A percentile compares a stretch with the other conserved stretches of the same genome.
phyloP scores from a whole-genome alignment of 2,888 invertebrate genomes.

The Gortyna flavago region DNA sequence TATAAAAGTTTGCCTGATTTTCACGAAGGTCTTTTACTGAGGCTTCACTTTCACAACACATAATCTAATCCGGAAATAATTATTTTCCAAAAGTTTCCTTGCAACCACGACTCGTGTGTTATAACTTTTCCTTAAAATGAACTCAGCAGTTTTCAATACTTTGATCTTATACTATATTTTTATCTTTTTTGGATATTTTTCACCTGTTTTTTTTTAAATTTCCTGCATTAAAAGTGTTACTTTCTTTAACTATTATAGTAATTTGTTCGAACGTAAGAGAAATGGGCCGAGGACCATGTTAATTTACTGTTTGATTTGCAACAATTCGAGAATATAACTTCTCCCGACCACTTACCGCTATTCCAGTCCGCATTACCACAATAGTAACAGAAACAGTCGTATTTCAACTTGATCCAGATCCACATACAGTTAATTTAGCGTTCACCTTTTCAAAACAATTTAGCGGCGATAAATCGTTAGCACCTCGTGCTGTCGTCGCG shows the following conservation, averaged over 20 bases:
- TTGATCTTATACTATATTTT: neutral
- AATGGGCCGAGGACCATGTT: neutral
- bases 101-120: neutral
- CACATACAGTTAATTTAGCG: conserved; percentile 70
- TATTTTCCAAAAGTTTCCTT: neutral
- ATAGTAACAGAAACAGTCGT: conserved; percentile 57
- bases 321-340: conserved; percentile 16
- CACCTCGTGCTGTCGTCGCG: conserved; percentile 79
- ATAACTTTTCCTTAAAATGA: neutral
- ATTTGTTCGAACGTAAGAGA: neutral
- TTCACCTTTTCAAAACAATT: conserved; percentile 85
- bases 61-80: neutral
- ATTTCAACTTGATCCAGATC: conserved; percentile 66
- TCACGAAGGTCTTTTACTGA: neutral
- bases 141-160: neutral
- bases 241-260: neutral
- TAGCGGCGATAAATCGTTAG: conserved; percentile 80
- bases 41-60: neutral
- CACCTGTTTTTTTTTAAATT: neutral
- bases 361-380: conserved; percentile 49
- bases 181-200: neutral
- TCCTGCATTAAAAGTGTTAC: neutral
- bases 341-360: conserved; percentile 10
- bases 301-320: conserved; percentile 26
- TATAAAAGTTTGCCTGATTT: neutral